Evolutionary conservation across 2,113 vertebrate species (phyloP), one percentile per base, ranked within the genome.

Genomic region (Cinclus cinclus): DNA sequence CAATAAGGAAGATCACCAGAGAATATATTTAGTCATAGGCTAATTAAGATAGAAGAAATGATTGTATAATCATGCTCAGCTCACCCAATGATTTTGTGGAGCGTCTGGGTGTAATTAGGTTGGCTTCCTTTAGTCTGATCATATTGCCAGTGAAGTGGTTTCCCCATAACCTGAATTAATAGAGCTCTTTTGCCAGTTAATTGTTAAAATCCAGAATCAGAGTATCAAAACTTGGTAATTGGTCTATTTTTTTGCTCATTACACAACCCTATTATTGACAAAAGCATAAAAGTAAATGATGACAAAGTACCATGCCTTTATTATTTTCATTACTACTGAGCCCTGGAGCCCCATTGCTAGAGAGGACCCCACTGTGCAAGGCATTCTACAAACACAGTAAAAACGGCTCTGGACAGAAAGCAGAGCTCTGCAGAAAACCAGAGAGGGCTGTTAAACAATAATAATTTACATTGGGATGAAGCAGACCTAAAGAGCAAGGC

Each of bases 251-350:
- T 89, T 89, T 60, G 11, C 41, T 90, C 67, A 64, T 87, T 87
- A 89, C 30, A 71, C 25, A 5, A 4, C 20, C 16, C 41, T 59
- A 14, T 58, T 80, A 92, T 60, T 79, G 89, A 95, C 81, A 92
- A 52, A 56, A 84, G 49, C 89, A 91, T 89, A 68, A 91, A 87
- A 97, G 46, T 37, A 91, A 91, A 79, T 46, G 3, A 89, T 71
- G 77, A 92, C 23, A 2, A 86, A 81, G 50, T 78, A 74, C 50
- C 42, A 18, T 18, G 23, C 16, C 39, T 84, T 85, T 75, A 81
- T 89, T 89, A 82, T 64, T 94, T 88, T 87, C 14, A 46, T 84
- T 78, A 49, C 74, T 17, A 67, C 35, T 52, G 52, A 75, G 60
- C 37, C 81, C 62, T 53, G 65, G 46, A 91, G 84, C 37, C 67